Conservation (phyloP, 2,113 vertebrate genomes). For the Platichthys stellatus region DNA sequence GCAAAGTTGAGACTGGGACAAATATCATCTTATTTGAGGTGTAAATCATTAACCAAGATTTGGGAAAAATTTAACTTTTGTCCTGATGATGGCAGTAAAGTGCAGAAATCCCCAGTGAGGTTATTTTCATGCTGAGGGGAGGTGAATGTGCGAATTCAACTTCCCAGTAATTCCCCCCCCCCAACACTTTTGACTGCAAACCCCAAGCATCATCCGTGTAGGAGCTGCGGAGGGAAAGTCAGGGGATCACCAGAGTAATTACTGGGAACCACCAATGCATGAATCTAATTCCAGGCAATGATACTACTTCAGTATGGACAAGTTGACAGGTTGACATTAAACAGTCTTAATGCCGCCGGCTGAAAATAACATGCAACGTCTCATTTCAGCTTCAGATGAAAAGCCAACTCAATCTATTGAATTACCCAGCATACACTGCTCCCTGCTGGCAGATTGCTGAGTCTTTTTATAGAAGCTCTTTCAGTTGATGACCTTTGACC, state of each 20-base stretch:
- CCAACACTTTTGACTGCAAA: neutral
- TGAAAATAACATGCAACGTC: neutral
- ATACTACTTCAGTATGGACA: neutral
- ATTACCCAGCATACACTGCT: neutral
- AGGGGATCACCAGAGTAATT: neutral
- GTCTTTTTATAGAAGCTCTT: neutral
- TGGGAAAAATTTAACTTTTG: neutral
- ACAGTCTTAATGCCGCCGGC: neutral
- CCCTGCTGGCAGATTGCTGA: neutral
- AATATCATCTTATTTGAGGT: too few species aligned
- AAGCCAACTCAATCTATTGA: neutral
- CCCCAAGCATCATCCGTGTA: neutral
- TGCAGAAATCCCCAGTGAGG: too few species aligned
- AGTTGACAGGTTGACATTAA: neutral
- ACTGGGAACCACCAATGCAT: neutral
- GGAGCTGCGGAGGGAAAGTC: conserved; percentile 1
- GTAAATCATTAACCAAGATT: too few species aligned
- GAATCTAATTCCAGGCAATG: neutral
- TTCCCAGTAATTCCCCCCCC: too few species aligned
- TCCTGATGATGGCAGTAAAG: neutral
- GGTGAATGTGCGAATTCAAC: too few species aligned
- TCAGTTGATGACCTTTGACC: neutral
- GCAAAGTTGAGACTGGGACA: too few species aligned
- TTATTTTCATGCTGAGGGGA: too few species aligned
- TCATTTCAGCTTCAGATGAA: neutral